Base-by-base conservation (phyloP, 2,113 vertebrate species). In the Anolis sagrei region DNA sequence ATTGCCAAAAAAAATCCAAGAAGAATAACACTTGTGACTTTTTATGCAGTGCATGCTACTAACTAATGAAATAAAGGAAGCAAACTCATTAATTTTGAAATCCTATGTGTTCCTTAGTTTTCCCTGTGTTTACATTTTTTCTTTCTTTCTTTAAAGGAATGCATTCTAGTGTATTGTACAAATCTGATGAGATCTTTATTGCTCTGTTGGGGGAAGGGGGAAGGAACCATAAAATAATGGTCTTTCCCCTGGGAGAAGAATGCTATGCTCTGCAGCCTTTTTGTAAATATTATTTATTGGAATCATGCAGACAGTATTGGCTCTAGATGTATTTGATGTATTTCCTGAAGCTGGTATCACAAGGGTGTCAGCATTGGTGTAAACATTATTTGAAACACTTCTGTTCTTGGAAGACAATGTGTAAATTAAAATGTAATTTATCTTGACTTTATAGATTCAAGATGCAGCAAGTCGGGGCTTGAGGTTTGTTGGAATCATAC, bases 391-490 rank as follows among this genome's bases (percentile, higher is more conserved):
- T 91, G 90, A 79, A 92, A 84, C 88, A 91, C 89, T 79, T 84
- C 1, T 92, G 89, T 89, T 88, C 68, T 69, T 79, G 18, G 84
- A 72, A 86, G 90, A 92, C 81, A 92, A 88, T 76, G 91, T 94
- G 91, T 90, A 90, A 89, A 92, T 92, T 93, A 93, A 93, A 92
- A 94, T 89, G 61, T 91, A 91, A 92, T 94, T 86, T 91, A 82
- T 87, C 90, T 89, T 92, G 66, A 90, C 91, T 83, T 94, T 95
- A 94, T 96, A 99, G 97, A 96, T 99, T 93, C 98, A 99, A 95
- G 98, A 99, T 84, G 98, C 97, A 10, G 98, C 98, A 11, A 97
- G 97, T 91, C 98, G 95, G 89, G 98, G 98, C 77, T 96, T 99
- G 94, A 96, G 97, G 91, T 99, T 99, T 82, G 96, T 98, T n/a